These are phyloP conservation scores for Danio rerio DNA, from an alignment of 2,113 vertebrate species.

Conservation along the genomic window DNA sequence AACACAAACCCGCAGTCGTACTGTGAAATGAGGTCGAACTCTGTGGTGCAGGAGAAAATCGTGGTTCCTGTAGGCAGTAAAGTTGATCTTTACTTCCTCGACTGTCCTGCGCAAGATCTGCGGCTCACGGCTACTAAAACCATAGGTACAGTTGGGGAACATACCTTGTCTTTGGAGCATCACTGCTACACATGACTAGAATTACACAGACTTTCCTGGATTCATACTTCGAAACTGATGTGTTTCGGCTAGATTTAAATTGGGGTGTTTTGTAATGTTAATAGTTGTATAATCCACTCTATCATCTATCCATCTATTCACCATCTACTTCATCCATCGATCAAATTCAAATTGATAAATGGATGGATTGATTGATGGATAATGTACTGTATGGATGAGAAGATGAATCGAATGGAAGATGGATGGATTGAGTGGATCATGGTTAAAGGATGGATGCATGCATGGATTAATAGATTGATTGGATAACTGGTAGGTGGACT, in stretches of 20 bases:
- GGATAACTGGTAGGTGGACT: too few species aligned
- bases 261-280: not conserved
- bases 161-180: too few species aligned
- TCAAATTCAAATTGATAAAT: too few species aligned
- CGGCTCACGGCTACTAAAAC: constrained; percentile 78
- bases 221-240: not conserved
- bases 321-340: too few species aligned
- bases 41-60: constrained; percentile 72
- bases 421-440: too few species aligned
- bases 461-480: too few species aligned
- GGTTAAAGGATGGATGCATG: too few species aligned
- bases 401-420: too few species aligned
- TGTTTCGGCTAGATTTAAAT: not conserved
- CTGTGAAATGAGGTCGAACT: constrained; percentile 84
- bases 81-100: constrained; percentile 84
- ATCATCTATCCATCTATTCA: too few species aligned
- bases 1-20: constrained; percentile 60
- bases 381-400: too few species aligned
- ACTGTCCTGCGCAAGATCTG: constrained; percentile 79
- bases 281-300: too few species aligned
- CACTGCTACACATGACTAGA: not conserved
- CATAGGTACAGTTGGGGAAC: constrained; percentile 59
- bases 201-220: not conserved
- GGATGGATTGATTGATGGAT: too few species aligned
- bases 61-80: constrained; percentile 72